Percentiles rank a stretch among this genome's conserved stretches.
Conservation (phyloP, 1,140 invertebrate genomes). For the Ips typographus region DNA sequence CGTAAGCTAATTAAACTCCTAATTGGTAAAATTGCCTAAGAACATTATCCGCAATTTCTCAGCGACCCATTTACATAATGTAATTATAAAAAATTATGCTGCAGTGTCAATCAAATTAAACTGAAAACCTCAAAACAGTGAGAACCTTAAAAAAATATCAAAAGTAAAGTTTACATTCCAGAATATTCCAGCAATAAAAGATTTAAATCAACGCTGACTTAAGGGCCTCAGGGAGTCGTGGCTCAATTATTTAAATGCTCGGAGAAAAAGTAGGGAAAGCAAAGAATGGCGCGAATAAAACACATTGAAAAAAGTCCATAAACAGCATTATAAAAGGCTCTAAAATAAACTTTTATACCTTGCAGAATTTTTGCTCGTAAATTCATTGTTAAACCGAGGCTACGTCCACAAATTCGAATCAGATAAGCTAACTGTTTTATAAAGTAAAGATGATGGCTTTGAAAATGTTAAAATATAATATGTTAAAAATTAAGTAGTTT, state of each 20-base stretch:
- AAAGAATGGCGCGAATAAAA: slow-evolving; percentile 36
- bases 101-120: not conserved
- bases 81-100: slow-evolving; percentile 17
- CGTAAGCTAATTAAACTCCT: slow-evolving; percentile 26
- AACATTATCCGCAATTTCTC: slow-evolving; percentile 25
- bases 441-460: no score
- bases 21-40: slow-evolving; percentile 32
- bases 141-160: no score
- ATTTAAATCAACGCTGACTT: slow-evolving; percentile 35
- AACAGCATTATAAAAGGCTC: slow-evolving; percentile 36
- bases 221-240: slow-evolving; percentile 30
- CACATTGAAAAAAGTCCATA: slow-evolving; percentile 37
- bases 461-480: no score
- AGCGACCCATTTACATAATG: slow-evolving; percentile 28
- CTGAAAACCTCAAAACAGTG: no score
- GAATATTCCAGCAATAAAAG: slow-evolving; percentile 26
- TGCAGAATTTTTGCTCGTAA: slow-evolving; percentile 31
- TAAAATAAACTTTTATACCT: slow-evolving; percentile 36
- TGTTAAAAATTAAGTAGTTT: no score
- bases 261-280: slow-evolving; percentile 34
- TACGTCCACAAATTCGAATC: slow-evolving; percentile 6
- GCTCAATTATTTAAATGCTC: slow-evolving; percentile 35
- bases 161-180: slow-evolving; percentile 6
- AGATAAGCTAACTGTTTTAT: no score
- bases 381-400: slow-evolving; percentile 25